Conservation (phyloP, 2,888 invertebrate species). For the Hecatera dysodea region DNA sequence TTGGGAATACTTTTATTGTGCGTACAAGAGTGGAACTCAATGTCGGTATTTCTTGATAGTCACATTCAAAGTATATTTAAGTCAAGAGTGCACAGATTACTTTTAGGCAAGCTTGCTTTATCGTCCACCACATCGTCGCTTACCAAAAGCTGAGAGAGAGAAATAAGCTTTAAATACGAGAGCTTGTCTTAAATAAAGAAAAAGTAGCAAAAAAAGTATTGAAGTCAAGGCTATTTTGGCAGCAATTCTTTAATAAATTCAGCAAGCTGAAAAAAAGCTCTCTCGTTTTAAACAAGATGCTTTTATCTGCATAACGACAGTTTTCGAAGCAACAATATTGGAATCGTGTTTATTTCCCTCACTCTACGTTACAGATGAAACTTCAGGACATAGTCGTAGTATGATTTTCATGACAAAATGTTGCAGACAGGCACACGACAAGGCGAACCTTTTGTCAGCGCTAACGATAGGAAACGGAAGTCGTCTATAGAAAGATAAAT, state of each 20-base stretch:
- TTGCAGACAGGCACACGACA: constrained; percentile 27
- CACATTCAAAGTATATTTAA: background rate
- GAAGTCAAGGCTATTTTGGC: constrained; percentile 6
- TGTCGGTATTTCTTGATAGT: background rate
- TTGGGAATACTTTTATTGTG: too few species aligned
- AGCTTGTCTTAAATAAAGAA: too few species aligned
- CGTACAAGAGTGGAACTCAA: too few species aligned
- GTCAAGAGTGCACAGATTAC: background rate
- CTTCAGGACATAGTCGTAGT: constrained; percentile 19
- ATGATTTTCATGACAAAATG: constrained; percentile 43
- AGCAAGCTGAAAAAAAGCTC: background rate
- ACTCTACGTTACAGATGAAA: constrained; percentile 38
- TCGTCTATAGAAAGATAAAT: constrained; percentile 64
- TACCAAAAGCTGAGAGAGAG: too few species aligned
- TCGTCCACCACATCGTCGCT: background rate
- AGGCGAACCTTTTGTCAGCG: constrained; percentile 53
- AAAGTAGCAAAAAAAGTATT: background rate
- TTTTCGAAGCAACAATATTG: constrained; percentile 13
- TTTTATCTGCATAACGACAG: constrained; percentile 12
- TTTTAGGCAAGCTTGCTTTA: background rate
- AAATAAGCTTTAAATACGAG: too few species aligned
- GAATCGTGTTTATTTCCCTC: constrained; percentile 30
- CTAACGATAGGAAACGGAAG: constrained; percentile 67
- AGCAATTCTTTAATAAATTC: constrained; percentile 10
- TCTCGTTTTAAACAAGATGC: background rate